These are phyloP conservation scores for Ceratoteleas bidentatus DNA, from an alignment of 1,140 invertebrate genomes.

Conservation along the genomic window DNA sequence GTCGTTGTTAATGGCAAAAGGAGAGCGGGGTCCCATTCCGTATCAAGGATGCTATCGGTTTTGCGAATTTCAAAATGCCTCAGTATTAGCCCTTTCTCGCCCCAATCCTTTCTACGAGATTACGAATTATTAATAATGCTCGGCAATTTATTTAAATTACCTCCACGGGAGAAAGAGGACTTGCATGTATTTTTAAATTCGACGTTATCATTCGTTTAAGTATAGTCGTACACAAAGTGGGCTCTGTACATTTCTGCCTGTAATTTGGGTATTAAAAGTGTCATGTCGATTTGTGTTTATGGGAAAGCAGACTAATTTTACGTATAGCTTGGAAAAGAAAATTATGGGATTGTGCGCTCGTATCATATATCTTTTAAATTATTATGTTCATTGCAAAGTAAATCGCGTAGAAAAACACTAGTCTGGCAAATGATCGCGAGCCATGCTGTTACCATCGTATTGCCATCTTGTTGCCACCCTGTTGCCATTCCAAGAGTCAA, in stretches of 20 bases:
- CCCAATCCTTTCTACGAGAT: constrained; percentile 13
- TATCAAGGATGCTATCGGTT: constrained; percentile 28
- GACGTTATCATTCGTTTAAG: not conserved
- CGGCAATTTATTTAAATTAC: not conserved
- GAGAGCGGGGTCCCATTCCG: not conserved
- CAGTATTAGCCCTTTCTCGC: constrained; percentile 9
- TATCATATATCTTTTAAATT: too few species aligned
- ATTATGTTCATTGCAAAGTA: too few species aligned
- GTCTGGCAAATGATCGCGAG: too few species aligned
- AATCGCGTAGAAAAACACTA: too few species aligned
- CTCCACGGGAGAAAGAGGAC: not conserved
- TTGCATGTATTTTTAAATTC: not conserved
- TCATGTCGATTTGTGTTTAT: not conserved
- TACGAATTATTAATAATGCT: constrained; percentile 18
- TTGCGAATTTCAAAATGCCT: constrained; percentile 33
- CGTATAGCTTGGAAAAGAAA: too few species aligned
- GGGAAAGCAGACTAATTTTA: too few species aligned
- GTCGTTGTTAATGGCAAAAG: constrained; percentile 34
- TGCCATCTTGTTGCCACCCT: too few species aligned
- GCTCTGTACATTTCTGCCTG: not conserved
- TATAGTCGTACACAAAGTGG: not conserved
- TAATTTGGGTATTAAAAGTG: not conserved
- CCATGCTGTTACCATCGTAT: too few species aligned
- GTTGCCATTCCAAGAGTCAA: too few species aligned
- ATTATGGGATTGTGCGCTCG: too few species aligned